Evolutionary conservation across 2,797 vertebrate species (phyloP).

Genomic region (Diglossa cyanea): DNA sequence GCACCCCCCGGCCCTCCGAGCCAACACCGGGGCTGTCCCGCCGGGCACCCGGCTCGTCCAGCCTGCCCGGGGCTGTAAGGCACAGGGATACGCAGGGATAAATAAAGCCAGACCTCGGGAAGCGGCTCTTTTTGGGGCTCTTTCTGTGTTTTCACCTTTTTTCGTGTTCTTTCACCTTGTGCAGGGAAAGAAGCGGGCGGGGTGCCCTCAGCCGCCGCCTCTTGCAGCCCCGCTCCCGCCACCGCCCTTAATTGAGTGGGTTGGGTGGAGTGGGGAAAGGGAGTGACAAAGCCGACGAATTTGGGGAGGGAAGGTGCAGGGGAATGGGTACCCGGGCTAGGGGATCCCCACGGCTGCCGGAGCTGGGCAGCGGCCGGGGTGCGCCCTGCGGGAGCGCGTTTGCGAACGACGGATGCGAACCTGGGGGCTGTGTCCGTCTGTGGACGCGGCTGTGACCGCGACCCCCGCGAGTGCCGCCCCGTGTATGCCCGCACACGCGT

Average conservation of each 20-base stretch:
- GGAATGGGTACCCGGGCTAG: not conserved
- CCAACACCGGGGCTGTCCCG: not conserved
- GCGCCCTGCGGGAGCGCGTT: not conserved
- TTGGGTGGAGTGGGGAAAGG: not conserved
- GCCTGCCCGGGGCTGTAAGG: not conserved
- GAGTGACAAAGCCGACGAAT: not conserved
- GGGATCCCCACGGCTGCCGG: not conserved
- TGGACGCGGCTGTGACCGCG: not conserved
- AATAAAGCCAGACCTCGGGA: not conserved
- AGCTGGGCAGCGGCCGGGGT: not conserved
- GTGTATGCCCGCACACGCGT: not conserved
- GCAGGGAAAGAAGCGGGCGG: not conserved
- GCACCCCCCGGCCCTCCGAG: not conserved
- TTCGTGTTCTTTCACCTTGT: not conserved
- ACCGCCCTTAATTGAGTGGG: not conserved
- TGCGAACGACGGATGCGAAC: not conserved
- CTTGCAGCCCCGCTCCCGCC: not conserved
- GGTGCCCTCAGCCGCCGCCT: not conserved
- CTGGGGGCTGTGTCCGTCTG: not conserved
- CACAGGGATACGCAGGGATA: not conserved
- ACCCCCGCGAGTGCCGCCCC: not conserved
- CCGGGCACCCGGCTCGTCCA: not conserved
- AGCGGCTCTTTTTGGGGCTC: not conserved
- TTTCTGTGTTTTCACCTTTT: not conserved
- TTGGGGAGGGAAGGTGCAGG: not conserved